A percentile compares a stretch with the other conserved stretches of the same genome.
phyloP scores from a whole-genome alignment of 1,140 invertebrate genomes.

The Musca vetustissima region DNA sequence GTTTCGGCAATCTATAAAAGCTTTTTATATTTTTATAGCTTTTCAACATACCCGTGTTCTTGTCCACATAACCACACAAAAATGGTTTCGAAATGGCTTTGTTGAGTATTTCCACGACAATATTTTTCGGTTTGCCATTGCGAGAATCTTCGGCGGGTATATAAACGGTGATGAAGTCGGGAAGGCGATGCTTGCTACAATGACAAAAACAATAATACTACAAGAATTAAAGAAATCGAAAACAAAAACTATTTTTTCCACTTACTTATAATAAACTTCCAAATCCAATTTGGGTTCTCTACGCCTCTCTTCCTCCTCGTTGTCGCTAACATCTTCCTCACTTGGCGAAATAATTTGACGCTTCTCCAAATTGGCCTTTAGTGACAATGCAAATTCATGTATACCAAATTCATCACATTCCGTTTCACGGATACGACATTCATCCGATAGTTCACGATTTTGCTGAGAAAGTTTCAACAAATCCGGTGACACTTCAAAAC shows the following conservation, averaged over 20 bases:
- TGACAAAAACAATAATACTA: slow-evolving; percentile 1
- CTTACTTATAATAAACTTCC: slow-evolving; percentile 50
- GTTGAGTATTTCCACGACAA: slow-evolving; percentile 62
- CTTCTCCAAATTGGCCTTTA: slow-evolving; percentile 20
- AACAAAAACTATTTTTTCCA: not conserved
- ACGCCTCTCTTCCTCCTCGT: not conserved
- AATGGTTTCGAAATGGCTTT: slow-evolving; percentile 60
- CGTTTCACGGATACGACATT: slow-evolving; percentile 35
- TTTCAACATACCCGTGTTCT: slow-evolving; percentile 43
- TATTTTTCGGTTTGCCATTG: slow-evolving; percentile 49
- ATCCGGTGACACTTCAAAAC: slow-evolving; percentile 44
- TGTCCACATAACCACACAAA: slow-evolving; percentile 62
- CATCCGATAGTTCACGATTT: slow-evolving; percentile 31
- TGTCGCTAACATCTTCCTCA: no score
- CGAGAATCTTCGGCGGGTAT: slow-evolving; percentile 50
- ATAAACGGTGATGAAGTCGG: slow-evolving; percentile 59
- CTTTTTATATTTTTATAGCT: not conserved
- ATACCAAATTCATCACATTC: slow-evolving; percentile 48
- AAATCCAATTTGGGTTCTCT: slow-evolving; percentile 35
- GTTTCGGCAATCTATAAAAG: not conserved
- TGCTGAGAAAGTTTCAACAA: slow-evolving; percentile 37
- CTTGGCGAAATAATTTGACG: not conserved
- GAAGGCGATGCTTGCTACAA: slow-evolving; percentile 50
- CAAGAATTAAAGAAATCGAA: not conserved
- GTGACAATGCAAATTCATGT: slow-evolving; percentile 40